Percentiles rank a stretch among this genome's conserved stretches.
These are phyloP conservation scores for Melanostoma scalare DNA, from an alignment of 2,888 invertebrate species.

Conservation along the genomic window DNA sequence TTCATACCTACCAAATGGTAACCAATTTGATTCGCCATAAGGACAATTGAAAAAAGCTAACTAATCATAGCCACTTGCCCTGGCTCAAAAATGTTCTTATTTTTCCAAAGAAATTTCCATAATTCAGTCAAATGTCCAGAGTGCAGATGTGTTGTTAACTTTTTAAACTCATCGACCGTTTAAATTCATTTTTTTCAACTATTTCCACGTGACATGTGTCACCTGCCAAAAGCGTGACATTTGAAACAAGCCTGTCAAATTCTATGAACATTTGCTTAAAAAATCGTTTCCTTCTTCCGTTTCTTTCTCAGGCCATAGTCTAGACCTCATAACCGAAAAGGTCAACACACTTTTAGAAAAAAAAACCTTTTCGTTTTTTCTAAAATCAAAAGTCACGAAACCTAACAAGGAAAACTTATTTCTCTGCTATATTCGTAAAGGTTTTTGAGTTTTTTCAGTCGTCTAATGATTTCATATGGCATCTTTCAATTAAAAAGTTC, in stretches of 20 bases:
- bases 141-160: no score
- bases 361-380: background rate
- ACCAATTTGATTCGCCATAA: no score
- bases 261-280: background rate
- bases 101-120: no score
- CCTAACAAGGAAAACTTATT: constrained; percentile 8
- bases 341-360: constrained; percentile 1
- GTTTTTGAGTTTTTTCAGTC: background rate
- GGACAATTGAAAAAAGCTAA: no score
- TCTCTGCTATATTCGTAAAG: background rate
- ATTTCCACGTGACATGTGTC: background rate
- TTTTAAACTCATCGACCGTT: no score
- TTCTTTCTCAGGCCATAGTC: background rate
- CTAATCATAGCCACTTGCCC: no score
- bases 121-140: no score
- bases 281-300: constrained; percentile 23
- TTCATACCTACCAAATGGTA: no score
- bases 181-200: no score
- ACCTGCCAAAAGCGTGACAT: background rate
- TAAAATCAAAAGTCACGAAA: constrained; percentile 8
- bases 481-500: constrained; percentile 18
- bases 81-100: no score
- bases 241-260: constrained; percentile 3
- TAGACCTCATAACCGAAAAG: constrained; percentile 17
- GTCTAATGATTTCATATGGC: constrained; percentile 25